Conservation (phyloP, 2,113 vertebrate species). For the Nanger granti region DNA sequence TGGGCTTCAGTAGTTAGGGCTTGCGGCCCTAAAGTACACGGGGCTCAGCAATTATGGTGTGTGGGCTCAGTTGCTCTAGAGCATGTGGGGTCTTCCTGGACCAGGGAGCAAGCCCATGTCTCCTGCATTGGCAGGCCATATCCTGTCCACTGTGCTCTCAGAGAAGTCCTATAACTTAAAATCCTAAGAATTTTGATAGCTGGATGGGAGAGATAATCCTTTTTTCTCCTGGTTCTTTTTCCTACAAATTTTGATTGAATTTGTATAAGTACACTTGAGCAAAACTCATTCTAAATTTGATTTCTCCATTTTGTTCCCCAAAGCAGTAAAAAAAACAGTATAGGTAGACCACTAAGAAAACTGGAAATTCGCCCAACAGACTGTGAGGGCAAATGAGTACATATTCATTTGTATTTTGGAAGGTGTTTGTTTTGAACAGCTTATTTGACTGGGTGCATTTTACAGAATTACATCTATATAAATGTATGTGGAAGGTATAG, state of each 20-base stretch:
- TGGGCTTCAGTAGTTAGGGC: not conserved
- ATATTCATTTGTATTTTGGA: not conserved
- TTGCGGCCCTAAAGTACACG: not conserved
- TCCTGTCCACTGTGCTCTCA: not conserved
- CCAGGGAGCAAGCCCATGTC: not conserved
- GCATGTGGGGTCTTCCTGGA: not conserved
- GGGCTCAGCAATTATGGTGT: not conserved
- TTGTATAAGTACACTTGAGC: not conserved
- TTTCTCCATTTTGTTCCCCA: not conserved
- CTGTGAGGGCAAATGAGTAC: not conserved
- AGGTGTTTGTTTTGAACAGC: not conserved
- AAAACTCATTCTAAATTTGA: not conserved
- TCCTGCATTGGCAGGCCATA: not conserved
- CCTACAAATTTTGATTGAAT: not conserved
- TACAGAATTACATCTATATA: not conserved
- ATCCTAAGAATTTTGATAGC: not conserved
- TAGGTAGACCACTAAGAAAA: not conserved
- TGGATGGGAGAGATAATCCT: not conserved
- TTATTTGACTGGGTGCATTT: not conserved
- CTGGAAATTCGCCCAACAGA: not conserved
- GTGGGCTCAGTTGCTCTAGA: not conserved
- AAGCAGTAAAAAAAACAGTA: not conserved
- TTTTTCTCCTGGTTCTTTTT: not conserved
- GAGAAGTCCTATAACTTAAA: not conserved
- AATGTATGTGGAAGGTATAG: not conserved